Base-by-base conservation (phyloP, 2,113 vertebrate species). In the Callipepla squamata region DNA sequence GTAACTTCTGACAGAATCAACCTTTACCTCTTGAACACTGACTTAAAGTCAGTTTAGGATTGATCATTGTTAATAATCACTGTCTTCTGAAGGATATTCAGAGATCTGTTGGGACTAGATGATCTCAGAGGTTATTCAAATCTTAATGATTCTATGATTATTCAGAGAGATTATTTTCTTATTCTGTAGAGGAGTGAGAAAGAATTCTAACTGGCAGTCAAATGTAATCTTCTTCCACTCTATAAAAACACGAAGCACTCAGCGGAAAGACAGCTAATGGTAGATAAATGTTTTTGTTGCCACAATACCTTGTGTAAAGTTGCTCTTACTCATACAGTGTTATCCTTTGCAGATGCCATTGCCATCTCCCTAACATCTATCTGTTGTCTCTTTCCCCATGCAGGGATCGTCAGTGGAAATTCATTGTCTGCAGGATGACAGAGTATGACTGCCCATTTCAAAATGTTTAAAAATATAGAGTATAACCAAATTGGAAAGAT, bases 321-420 rank as follows among this genome's bases (percentile, higher is more conserved):
- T 86, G 53, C 42, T 90, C 30, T 84, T 80, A 72, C 30, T 83
- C 89, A 19, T 36, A 63, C 4, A 76, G 32, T 53, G 30, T 88
- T 73, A 69, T 13, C 21, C 32, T 82, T 10, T 80, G 36, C 18
- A 32, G 20, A 47, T 89, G 40, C 28, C 23, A 40, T 11, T 36
- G 6, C 55, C 38, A 14, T 13, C 70, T 95, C 76, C 50, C 93
- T 95, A 93, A 96, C 13, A 1, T 17, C 30, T 25, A 1, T 76
- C 23, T 89, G 55, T 61, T 74, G 4, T 90, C 78, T 97, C 73
- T 96, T 75, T 95, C 80, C 95, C 95, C 90, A 96, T 88, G 58
- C 98, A 99, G 99, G 97, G 99, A 99, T 96, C 99, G 99, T 47
- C 99, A 99, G 90, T 99, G 99, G 99, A 99, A 99, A 97, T 99